Conservation (phyloP, 2,113 vertebrate species). For the Noturus placidus region DNA sequence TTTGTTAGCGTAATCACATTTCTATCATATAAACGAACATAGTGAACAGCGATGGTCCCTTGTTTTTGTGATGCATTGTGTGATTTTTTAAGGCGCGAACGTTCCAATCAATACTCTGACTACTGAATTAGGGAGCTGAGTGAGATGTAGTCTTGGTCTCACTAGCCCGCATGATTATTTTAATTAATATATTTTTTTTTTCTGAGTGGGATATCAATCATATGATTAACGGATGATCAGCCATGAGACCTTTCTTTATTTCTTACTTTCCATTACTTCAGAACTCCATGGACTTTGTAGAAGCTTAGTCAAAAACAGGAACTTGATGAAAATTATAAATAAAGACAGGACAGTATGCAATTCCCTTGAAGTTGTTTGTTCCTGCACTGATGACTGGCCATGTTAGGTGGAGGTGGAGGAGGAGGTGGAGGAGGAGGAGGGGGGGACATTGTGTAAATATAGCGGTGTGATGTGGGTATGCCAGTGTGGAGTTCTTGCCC, state of each 20-base stretch:
- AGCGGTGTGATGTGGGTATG: constrained; percentile 25
- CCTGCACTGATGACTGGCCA: not conserved
- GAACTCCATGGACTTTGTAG: not conserved
- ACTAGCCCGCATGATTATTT: not conserved
- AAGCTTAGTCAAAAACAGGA: not conserved
- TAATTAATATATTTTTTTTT: not conserved
- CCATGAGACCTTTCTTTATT: not conserved
- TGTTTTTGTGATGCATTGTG: too few relatives aligned
- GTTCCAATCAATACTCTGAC: too few relatives aligned
- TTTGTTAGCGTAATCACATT: too few relatives aligned
- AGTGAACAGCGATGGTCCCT: too few relatives aligned
- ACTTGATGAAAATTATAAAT: not conserved
- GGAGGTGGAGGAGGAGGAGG: constrained; percentile 24
- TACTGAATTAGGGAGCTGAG: too few relatives aligned
- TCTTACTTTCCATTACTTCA: not conserved
- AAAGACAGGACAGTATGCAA: not conserved
- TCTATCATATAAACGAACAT: too few relatives aligned
- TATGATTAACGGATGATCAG: not conserved
- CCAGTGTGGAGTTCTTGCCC: constrained; percentile 21
- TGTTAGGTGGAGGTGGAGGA: constrained; percentile 19
- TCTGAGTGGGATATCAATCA: not conserved
- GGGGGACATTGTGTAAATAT: constrained; percentile 33
- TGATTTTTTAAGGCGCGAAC: too few relatives aligned
- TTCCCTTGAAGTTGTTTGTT: constrained; percentile 19
- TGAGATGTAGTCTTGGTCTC: too few relatives aligned